Evolutionary conservation across 2,113 vertebrate species (phyloP), one percentile per base, ranked within the genome.

Genomic region (Bufo bufo): DNA sequence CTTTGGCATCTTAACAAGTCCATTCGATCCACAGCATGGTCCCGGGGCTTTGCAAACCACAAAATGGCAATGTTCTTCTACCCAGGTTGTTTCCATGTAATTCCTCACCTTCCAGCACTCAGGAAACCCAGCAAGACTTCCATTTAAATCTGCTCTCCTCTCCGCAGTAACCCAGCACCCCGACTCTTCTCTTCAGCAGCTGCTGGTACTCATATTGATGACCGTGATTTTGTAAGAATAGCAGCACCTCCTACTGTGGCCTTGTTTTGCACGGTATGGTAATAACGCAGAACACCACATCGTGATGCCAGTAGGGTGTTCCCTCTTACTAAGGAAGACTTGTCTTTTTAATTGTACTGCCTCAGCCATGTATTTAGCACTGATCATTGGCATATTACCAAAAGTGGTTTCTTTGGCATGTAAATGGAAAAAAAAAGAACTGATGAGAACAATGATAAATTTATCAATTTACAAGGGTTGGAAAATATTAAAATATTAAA

Each of bases 191-290:
- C 87, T 4, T 65, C 0, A 87, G 90, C 92, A 94, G 92, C 92
- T 94, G 92, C 94, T 85, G 17, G 78, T 83, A 81, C 0, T 74
- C 90, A 89, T 84, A 58, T 86, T 56, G 89, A 69, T 90, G 90
- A 86, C 82, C 5, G 90, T 93, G 93, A 92, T 92, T 92, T 90
- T 92, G 88, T 90, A 90, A 91, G 91, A 90, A 92, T 90, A 93
- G 92, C 91, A 91, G 45, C 90, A 89, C 85, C 90, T 91, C 94
- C 93, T 0, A 7, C 92, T 92, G 92, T 54, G 91, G 71, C 65
- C 92, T 92, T 93, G 90, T 89, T 91, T 90, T 90, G 89, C 91
- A 86, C 61, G 91, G 91, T 88, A 93, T 49, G 74, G 80, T 83
- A 84, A 83, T 75, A 84, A 93, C 92, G 91, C 87, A 90, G 43